These are phyloP conservation scores for Cirrhinus mrigala DNA, from an alignment of 2,797 vertebrate genomes.

Conservation along the genomic window DNA sequence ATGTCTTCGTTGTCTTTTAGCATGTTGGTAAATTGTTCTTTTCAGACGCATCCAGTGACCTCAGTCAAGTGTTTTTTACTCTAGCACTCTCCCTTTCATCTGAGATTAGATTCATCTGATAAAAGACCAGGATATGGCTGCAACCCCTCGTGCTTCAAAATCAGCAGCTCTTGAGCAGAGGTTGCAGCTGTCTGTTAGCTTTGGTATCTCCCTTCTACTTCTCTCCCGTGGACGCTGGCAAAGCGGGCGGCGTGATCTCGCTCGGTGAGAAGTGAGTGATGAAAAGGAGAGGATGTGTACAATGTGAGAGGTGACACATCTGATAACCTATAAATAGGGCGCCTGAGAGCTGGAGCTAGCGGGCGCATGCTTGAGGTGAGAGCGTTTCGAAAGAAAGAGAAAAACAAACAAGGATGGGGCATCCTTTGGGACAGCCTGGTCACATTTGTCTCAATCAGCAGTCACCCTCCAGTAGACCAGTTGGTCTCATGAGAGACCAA, in stretches of 20 bases:
- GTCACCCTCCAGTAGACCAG: constrained; percentile 35
- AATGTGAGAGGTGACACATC: constrained; percentile 58
- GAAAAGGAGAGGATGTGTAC: constrained; percentile 56
- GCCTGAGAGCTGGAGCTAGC: constrained; percentile 46
- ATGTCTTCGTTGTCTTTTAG: constrained; percentile 32
- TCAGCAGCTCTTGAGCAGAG: constrained; percentile 28
- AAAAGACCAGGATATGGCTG: constrained; percentile 20
- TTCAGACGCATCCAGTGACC: constrained; percentile 17
- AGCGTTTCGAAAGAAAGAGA: neutral
- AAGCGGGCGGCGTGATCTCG: constrained; percentile 27
- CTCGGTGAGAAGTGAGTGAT: constrained; percentile 55
- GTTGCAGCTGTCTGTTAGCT: constrained; percentile 33
- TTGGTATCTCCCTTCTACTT: constrained; percentile 11
- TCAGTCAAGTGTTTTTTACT: constrained; percentile 29
- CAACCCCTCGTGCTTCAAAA: neutral
- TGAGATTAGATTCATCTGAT: constrained; percentile 34
- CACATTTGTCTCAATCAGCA: constrained; percentile 61
- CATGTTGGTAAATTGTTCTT: constrained; percentile 29
- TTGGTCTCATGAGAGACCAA: constrained; percentile 38
- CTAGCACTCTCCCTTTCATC: neutral
- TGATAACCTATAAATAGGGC: constrained; percentile 62
- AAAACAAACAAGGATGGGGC: constrained; percentile 32
- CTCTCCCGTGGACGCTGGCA: constrained; percentile 1
- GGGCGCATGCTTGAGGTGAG: constrained; percentile 24
- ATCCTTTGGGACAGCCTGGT: constrained; percentile 50